Conservation (phyloP, 2,888 invertebrate species). For the Phyllotreta striolata region DNA sequence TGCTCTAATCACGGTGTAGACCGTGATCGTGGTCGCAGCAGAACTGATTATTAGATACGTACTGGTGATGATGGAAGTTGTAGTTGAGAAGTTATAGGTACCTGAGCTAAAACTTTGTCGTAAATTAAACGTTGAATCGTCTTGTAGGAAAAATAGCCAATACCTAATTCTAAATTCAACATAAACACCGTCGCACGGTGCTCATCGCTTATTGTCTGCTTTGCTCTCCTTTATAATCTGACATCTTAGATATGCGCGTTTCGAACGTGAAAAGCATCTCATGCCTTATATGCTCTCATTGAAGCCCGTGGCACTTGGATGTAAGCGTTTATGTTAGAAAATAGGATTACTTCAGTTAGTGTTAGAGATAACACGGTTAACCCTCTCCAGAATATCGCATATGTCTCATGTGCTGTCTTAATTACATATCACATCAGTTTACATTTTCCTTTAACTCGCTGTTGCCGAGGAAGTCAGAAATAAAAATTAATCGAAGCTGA, state of each 20-base stretch:
- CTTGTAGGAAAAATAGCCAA: too few species aligned
- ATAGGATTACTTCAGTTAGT: constrained; percentile 42
- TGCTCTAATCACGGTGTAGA: constrained; percentile 2
- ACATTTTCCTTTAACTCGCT: constrained; percentile 12
- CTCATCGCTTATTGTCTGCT: constrained; percentile 25
- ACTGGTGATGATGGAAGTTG: neutral
- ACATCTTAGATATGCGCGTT: constrained; percentile 26
- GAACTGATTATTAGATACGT: neutral
- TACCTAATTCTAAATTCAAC: neutral
- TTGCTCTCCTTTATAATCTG: constrained; percentile 26
- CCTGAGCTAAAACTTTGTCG: too few species aligned
- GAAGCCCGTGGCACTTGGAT: constrained; percentile 37
- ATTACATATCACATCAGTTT: constrained; percentile 20
- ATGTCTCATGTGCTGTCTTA: constrained; percentile 31
- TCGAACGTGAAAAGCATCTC: constrained; percentile 26
- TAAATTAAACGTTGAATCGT: too few species aligned
- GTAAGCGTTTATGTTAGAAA: constrained; percentile 39
- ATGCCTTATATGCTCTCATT: constrained; percentile 30
- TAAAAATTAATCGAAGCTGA: neutral
- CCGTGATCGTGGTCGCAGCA: neutral
- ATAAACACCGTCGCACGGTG: constrained; percentile 1
- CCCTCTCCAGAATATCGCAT: constrained; percentile 33
- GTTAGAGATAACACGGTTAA: constrained; percentile 40
- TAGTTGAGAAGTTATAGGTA: too few species aligned
- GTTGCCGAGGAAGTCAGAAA: neutral